phyloP scores from a whole-genome alignment of 2,888 invertebrate genomes.

The Eubasilissa splendida region DNA sequence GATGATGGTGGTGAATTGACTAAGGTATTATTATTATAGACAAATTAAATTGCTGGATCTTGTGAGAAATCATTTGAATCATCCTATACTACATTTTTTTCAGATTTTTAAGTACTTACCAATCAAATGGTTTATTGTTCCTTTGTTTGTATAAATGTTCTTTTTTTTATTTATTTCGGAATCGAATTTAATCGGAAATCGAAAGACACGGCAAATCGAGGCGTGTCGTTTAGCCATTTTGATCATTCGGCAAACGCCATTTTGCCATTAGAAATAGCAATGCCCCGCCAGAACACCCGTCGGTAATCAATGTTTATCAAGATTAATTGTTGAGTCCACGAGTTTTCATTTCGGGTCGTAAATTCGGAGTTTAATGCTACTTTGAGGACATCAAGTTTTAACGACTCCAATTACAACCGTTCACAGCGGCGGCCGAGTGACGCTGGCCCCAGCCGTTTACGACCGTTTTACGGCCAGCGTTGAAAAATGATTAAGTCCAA shows the following conservation, averaged over 20 bases:
- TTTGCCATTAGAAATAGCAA: not conserved
- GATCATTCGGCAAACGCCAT: not conserved
- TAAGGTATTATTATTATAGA: no score
- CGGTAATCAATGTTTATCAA: conserved; percentile 24
- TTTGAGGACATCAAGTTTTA: conserved; percentile 25
- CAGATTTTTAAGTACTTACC: no score
- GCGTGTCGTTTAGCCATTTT: not conserved
- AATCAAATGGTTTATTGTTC: no score
- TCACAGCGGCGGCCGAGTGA: conserved; percentile 5
- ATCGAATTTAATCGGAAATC: no score
- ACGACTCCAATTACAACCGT: conserved; percentile 14
- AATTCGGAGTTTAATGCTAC: conserved; percentile 17
- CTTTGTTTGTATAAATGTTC: no score
- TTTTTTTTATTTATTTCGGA: no score
- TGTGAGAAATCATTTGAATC: no score
- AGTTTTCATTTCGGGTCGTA: conserved; percentile 16
- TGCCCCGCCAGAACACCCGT: not conserved
- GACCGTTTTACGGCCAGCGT: not conserved
- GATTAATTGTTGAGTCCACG: conserved; percentile 12
- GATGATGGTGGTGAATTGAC: no score
- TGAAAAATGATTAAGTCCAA: not conserved
- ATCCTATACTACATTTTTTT: no score
- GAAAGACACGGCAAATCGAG: not conserved
- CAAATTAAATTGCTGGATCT: no score
- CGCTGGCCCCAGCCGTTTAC: not conserved